phyloP scores from a whole-genome alignment of 2,888 invertebrate species.

The Hemicrepidius hirtus region DNA sequence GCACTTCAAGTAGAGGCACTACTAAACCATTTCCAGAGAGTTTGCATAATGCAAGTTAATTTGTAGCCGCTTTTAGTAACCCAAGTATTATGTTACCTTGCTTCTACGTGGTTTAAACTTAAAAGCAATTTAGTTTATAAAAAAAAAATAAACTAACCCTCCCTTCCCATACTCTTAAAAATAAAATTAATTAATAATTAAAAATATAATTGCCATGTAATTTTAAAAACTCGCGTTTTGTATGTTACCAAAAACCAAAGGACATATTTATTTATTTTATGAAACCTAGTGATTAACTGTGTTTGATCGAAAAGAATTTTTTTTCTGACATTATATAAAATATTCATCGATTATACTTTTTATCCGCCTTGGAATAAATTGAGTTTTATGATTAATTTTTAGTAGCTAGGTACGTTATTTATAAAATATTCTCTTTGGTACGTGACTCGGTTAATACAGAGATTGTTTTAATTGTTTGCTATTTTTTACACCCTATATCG shows the following conservation, averaged over 20 bases:
- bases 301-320: conserved; percentile 28
- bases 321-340: conserved; percentile 21
- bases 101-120: neutral
- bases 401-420: neutral
- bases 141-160: no score
- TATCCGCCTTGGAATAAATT: conserved; percentile 22
- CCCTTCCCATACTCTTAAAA: no score
- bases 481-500: no score
- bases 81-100: neutral
- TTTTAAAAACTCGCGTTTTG: no score
- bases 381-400: conserved; percentile 23
- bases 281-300: conserved; percentile 20
- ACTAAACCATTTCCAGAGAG: neutral
- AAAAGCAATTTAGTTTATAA: neutral
- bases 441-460: no score
- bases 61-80: neutral
- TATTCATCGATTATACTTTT: conserved; percentile 29
- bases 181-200: no score
- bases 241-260: no score
- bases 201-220: no score
- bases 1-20: neutral
- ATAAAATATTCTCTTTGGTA: no score
- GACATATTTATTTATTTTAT: conserved; percentile 2
- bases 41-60: conserved; percentile 1
- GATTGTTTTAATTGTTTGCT: no score